phyloP scores from a whole-genome alignment of 1,140 invertebrate genomes.

The Eriocheir sinensis region DNA sequence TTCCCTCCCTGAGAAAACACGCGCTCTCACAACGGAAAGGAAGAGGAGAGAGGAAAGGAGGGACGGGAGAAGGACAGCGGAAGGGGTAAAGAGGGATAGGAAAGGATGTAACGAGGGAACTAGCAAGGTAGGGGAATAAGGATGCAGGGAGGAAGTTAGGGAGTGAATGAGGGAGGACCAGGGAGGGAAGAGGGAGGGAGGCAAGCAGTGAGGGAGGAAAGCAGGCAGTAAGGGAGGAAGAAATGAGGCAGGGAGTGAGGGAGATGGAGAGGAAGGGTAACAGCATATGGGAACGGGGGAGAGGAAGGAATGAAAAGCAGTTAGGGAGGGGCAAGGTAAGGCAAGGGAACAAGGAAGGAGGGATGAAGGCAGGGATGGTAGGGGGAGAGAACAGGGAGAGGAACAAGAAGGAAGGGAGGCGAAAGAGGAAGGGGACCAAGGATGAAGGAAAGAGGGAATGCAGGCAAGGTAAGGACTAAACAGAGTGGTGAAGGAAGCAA shows the following conservation, averaged over 20 bases:
- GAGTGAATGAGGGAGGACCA: slow-evolving; percentile 4
- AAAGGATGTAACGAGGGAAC: background rate
- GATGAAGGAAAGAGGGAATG: background rate
- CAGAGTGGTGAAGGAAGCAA: background rate
- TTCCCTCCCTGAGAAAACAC: background rate
- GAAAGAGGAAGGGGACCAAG: background rate
- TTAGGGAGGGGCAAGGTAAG: background rate
- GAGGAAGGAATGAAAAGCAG: background rate
- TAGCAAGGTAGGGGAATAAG: background rate
- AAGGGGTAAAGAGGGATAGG: background rate
- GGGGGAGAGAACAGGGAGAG: background rate
- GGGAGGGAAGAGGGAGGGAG: background rate
- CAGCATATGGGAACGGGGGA: background rate
- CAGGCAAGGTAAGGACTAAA: background rate
- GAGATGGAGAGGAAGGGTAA: background rate
- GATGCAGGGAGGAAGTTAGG: background rate
- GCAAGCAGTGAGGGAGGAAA: background rate
- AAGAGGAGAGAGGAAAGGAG: background rate
- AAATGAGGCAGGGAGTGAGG: background rate
- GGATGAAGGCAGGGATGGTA: background rate
- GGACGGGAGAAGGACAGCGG: background rate
- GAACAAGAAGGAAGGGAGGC: background rate
- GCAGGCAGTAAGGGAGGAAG: background rate
- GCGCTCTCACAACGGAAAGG: background rate
- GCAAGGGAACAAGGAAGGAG: background rate